Base-by-base conservation (phyloP, 2,797 vertebrate genomes). In the Echeneis naucrates region DNA sequence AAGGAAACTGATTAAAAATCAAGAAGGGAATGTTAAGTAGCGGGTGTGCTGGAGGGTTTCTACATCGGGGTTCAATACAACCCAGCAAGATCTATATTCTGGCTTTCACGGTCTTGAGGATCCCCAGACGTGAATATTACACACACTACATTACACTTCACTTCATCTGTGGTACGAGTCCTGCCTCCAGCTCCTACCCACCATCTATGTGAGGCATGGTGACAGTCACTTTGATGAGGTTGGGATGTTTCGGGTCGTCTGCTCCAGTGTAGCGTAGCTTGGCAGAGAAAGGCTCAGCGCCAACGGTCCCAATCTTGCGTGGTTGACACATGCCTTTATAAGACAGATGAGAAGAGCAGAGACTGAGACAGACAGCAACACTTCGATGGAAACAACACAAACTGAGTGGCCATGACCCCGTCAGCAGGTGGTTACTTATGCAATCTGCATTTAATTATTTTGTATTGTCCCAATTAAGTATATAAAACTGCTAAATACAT, bases 141-240 rank as follows among this genome's bases (percentile, higher is more conserved):
- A 87, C 80, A 82, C 84, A 75, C 70, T 64, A 74, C 75, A 87
- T 88, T 80, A 86, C 77, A 85, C 80, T 55, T 76, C 69, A 66
- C 75, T 74, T 80, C 76, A 79, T 87, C 78, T 80, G 77, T 40
- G 70, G 69, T 55, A 67, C 19, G 14, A 61, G 77, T 27, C 68
- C 77, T 71, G 81, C 85, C 83, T 85, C 69, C 66, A 80, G 78
- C 80, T 64, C 58, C 76, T 21, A 84, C 88, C 72, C 91, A 99
- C 98, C 98, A 17, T 99, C 98, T 45, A 95, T 96, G 85, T 99
- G 98, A 42, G 97, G 97, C 95, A 99, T 95, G 56, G 94, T 97
- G 91, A 99, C 95, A 0, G 95, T 96, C 77, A 99, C 92, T 92
- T 96, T 98, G 92, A 99, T 95, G 72, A 99, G 95, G 90, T 97